Evolutionary conservation across 2,888 invertebrate genomes (phyloP).

Genomic region (Calameuta filiformis): DNA sequence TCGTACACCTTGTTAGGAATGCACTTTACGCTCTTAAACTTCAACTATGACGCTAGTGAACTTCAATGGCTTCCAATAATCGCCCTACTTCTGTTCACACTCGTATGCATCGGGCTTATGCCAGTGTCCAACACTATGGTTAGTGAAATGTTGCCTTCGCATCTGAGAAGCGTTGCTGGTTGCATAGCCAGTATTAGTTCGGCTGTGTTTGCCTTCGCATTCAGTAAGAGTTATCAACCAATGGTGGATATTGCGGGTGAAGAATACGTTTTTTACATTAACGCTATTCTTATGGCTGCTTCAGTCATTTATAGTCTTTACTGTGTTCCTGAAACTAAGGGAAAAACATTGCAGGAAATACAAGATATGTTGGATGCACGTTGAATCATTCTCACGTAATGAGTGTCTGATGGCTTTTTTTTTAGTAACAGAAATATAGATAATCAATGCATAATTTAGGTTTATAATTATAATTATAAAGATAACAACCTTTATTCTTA

Average conservation of each 20-base stretch:
- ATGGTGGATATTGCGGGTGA: conserved; percentile 38
- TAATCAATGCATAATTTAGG: neutral
- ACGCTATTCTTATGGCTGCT: conserved; percentile 32
- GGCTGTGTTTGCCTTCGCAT: conserved; percentile 44
- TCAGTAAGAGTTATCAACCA: conserved; percentile 47
- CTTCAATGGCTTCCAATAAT: conserved; percentile 45
- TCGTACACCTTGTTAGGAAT: conserved; percentile 37
- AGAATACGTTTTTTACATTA: conserved; percentile 45
- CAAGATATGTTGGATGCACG: conserved; percentile 11
- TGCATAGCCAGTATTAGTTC: conserved; percentile 42
- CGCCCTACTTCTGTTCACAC: conserved; percentile 35
- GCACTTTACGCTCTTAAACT: conserved; percentile 40
- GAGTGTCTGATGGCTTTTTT: neutral
- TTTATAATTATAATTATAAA: neutral
- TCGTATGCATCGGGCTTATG: conserved; percentile 38
- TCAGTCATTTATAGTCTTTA: conserved; percentile 26
- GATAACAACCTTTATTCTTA: neutral
- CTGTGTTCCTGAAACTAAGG: conserved; percentile 50
- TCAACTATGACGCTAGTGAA: conserved; percentile 23
- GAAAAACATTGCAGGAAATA: conserved; percentile 45
- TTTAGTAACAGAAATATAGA: neutral
- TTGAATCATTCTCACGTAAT: neutral
- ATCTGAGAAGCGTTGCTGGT: conserved; percentile 47
- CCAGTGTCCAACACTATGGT: conserved; percentile 48
- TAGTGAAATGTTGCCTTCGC: conserved; percentile 50